Base-by-base conservation (phyloP, 2,113 vertebrate genomes). In the Etheostoma cragini region DNA sequence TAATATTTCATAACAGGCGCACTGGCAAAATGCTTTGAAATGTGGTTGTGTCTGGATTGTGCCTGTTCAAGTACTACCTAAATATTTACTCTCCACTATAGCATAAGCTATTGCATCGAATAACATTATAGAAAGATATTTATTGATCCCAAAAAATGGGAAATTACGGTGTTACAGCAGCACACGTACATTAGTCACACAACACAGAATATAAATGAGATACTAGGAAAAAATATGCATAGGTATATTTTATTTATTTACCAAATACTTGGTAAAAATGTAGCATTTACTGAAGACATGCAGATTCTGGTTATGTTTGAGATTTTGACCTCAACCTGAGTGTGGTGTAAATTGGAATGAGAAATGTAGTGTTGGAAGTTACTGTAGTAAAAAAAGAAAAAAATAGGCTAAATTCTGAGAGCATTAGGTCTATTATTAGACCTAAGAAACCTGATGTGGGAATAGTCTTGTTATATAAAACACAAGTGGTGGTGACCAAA, bases 181-280 rank as follows among this genome's bases (percentile, higher is more conserved):
- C n/a, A n/a, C n/a, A n/a, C n/a, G n/a, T n/a, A n/a, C n/a, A n/a
- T n/a, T n/a, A n/a, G n/a, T n/a, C n/a, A n/a, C n/a, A n/a, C n/a
- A n/a, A n/a, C n/a, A n/a, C n/a, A n/a, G n/a, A n/a, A n/a, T n/a
- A n/a, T n/a, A n/a, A n/a, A n/a, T n/a, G n/a, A n/a, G n/a, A n/a
- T n/a, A n/a, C n/a, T n/a, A n/a, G n/a, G n/a, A n/a, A n/a, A n/a
- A n/a, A n/a, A n/a, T n/a, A n/a, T n/a, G n/a, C n/a, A n/a, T n/a
- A n/a, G n/a, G n/a, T n/a, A n/a, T n/a, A n/a, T n/a, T n/a, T n/a
- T n/a, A n/a, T n/a, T n/a, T n/a, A n/a, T n/a, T n/a, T n/a, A n/a
- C n/a, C n/a, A 80, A 83, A 78, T 56, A 83, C 70, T 87, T 76
- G 49, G n/a, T 19, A 45, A 24, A 66, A 78, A 24, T 33, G 24